Conservation (phyloP, 2,797 vertebrate species). For the Octomys mimax region DNA sequence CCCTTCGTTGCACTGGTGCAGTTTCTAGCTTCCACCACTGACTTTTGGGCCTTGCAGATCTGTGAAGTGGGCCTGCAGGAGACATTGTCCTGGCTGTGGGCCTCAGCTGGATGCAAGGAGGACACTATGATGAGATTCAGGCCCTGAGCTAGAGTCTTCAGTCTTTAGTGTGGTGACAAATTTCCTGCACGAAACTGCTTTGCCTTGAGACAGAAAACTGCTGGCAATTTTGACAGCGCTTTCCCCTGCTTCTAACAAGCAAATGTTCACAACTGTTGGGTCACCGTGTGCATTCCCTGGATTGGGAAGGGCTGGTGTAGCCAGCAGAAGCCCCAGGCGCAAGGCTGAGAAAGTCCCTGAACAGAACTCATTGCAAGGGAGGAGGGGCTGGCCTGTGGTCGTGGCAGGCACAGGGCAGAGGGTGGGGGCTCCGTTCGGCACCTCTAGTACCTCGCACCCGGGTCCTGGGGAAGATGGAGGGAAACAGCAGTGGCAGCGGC, state of each 20-base stretch:
- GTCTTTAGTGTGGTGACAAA: no score
- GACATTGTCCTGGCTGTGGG: no score
- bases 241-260: not conserved
- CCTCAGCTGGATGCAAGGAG: no score
- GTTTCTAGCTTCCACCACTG: no score
- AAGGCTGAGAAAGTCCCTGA: not conserved
- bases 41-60: no score
- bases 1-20: no score
- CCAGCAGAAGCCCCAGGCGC: not conserved
- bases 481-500: not conserved
- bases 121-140: no score
- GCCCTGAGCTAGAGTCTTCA: no score
- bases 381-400: not conserved
- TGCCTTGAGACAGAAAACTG: not conserved
- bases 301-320: not conserved
- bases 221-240: not conserved
- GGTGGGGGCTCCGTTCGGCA: not conserved
- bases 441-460: no score
- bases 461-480: not conserved
- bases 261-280: not conserved
- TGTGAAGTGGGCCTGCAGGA: no score
- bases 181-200: not conserved
- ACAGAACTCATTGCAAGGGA: not conserved
- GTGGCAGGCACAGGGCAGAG: rapidly evolving
- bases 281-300: no score